Conservation (phyloP, 2,113 vertebrate genomes). For the Herpailurus yagouaroundi region DNA sequence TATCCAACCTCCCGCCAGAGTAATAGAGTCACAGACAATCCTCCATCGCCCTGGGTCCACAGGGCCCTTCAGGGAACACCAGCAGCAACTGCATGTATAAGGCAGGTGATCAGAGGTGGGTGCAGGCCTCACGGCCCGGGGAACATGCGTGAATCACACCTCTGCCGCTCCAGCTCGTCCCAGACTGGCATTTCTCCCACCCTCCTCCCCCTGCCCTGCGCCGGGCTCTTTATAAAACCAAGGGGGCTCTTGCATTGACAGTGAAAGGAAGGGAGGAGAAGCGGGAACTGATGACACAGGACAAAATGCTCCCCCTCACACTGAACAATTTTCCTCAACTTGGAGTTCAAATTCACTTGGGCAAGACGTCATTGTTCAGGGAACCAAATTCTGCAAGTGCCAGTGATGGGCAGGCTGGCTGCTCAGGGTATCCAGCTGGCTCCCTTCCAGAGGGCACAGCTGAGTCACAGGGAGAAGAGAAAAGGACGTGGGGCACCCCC, state of each 20-base stretch:
- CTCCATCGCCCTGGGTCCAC: background rate
- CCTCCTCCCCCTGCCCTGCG: accelerated
- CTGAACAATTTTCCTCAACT: background rate
- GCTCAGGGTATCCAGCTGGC: background rate
- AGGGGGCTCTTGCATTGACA: background rate
- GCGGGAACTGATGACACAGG: background rate
- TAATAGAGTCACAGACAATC: conserved; percentile 63
- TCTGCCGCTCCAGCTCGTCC: conserved; percentile 3
- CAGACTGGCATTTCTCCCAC: background rate
- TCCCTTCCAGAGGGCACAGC: no score
- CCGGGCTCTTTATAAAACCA: background rate
- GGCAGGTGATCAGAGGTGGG: no score
- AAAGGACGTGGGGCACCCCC: background rate
- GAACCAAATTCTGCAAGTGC: background rate
- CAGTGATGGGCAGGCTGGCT: background rate
- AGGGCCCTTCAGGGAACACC: background rate
- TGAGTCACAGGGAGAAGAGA: background rate
- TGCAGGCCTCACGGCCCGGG: background rate
- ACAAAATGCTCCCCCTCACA: conserved; percentile 51
- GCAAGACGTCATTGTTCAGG: background rate
- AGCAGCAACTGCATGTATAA: conserved; percentile 24
- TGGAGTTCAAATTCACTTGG: background rate
- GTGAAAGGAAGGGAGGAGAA: background rate
- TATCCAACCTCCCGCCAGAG: conserved; percentile 51
- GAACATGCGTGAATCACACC: background rate